Evolutionary conservation across 92 coral and sea anemone species (phyloP), one percentile per base, ranked within the genome.

Genomic region (Montipora capitata): DNA sequence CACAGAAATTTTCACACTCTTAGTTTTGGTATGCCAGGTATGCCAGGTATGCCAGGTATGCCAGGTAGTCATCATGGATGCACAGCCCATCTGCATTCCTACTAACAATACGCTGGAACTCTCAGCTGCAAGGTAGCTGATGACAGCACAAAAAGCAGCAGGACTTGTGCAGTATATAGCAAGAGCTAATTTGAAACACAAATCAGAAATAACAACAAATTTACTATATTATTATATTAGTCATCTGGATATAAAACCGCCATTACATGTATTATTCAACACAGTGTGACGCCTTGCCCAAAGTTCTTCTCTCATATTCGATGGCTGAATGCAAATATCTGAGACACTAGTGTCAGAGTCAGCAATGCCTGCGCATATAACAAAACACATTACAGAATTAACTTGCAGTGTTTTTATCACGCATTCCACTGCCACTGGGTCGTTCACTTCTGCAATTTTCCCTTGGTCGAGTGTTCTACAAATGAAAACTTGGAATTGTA

Each of bases 261-360:
- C 27, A 20, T 20, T 20, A 20, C 27, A 20, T 20, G 27, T 20
- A 20, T 20, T 20, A 20, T 20, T 20, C 27, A 20, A 20, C 27
- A 20, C 27, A 20, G 20, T 18, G 42, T 42, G 76, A 13, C 76
- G 41, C 56, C 56, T 41, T 42, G 76, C 54, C 76, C 76, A 71
- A 11, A 71, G 76, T 42, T 71, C 76, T 17, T 42, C 76, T 44
- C n/a, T 71, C 12, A 71, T 56, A 71, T 15, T 71, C 42, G 76
- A 43, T 4, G 76, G 76, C 43, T 71, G 76, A 3, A 71, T 42
- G 11, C 54, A 15, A 43, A 15, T 43, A 40, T 40, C 76, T 42
- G 41, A 11, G 7, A 40, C 4, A 15, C 41, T 42, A 5, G 41
- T 56, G 35, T 71, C 76, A 14, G 0, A 71, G 56, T 40, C 76